Conservation (phyloP, 2,888 invertebrate species). For the Spialia ferax region DNA sequence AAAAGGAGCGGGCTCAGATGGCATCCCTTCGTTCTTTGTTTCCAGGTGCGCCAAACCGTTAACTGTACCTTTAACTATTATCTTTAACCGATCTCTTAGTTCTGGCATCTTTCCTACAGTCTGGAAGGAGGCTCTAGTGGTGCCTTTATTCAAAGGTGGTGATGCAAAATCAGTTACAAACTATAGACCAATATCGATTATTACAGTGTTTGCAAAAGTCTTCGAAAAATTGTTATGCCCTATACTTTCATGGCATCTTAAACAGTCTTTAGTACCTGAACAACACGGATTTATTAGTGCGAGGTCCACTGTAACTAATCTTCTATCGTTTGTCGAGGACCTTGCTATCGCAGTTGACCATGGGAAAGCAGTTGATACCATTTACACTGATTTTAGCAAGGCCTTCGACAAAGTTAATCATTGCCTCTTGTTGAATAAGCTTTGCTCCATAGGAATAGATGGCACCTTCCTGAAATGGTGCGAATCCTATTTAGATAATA, state of each 20-base stretch:
- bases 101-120: neutral
- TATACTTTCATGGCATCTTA: slow-evolving; percentile 2
- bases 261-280: neutral
- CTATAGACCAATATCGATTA: slow-evolving; percentile 4
- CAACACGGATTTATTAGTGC: slow-evolving; percentile 1
- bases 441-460: neutral
- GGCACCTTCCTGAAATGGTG: too few relatives aligned
- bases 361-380: neutral
- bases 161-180: neutral
- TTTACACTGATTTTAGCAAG: neutral
- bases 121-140: neutral
- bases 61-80: neutral
- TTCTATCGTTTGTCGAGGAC: neutral
- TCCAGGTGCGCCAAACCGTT: neutral
- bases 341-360: neutral
- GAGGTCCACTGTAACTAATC: neutral
- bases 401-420: neutral
- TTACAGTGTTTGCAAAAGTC: neutral
- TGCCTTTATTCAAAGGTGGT: neutral
- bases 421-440: neutral
- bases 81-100: neutral
- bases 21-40: neutral
- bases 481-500: too few relatives aligned
- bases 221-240: neutral
- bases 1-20: neutral